Evolutionary conservation across 2,888 invertebrate species (phyloP).

Genomic region (Axea sp.): DNA sequence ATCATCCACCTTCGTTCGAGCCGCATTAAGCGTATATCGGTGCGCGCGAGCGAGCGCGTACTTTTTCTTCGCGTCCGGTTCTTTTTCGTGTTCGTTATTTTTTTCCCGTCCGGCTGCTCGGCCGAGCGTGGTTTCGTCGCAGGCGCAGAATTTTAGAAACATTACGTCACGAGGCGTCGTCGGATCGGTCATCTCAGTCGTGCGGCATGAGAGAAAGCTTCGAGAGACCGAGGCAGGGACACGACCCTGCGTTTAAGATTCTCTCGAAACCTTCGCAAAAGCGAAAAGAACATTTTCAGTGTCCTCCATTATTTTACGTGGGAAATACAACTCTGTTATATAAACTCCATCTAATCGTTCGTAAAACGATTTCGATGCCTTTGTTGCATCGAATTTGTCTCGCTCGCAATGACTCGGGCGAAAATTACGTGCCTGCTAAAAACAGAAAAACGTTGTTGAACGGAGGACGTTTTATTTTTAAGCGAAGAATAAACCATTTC

Average conservation of each 20-base stretch:
- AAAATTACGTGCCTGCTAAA: slow-evolving; percentile 17
- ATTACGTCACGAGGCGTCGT: slow-evolving; percentile 60
- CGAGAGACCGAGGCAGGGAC: slow-evolving; percentile 56
- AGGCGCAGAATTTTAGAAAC: slow-evolving; percentile 62
- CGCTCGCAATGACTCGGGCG: background rate
- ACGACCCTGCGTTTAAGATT: slow-evolving; percentile 59
- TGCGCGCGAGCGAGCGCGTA: slow-evolving; percentile 8
- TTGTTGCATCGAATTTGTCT: slow-evolving; percentile 31
- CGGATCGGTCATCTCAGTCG: slow-evolving; percentile 55
- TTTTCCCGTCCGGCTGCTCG: slow-evolving; percentile 4
- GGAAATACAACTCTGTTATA: slow-evolving; percentile 47
- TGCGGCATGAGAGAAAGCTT: slow-evolving; percentile 58
- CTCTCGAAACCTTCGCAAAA: slow-evolving; percentile 59
- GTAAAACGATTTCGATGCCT: slow-evolving; percentile 43
- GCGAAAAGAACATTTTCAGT: slow-evolving; percentile 54
- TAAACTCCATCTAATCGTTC: slow-evolving; percentile 43
- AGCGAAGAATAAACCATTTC: too few relatives aligned
- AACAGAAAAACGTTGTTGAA: background rate
- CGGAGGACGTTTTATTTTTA: too few relatives aligned
- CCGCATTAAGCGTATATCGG: slow-evolving; percentile 4
- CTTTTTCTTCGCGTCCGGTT: slow-evolving; percentile 19
- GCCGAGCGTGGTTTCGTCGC: slow-evolving; percentile 59
- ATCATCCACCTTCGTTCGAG: slow-evolving; percentile 33
- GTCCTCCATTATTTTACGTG: slow-evolving; percentile 55
- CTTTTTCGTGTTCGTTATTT: slow-evolving; percentile 13